These are phyloP conservation scores for Squalus acanthias DNA, from an alignment of 2,797 vertebrate species.

Conservation along the genomic window DNA sequence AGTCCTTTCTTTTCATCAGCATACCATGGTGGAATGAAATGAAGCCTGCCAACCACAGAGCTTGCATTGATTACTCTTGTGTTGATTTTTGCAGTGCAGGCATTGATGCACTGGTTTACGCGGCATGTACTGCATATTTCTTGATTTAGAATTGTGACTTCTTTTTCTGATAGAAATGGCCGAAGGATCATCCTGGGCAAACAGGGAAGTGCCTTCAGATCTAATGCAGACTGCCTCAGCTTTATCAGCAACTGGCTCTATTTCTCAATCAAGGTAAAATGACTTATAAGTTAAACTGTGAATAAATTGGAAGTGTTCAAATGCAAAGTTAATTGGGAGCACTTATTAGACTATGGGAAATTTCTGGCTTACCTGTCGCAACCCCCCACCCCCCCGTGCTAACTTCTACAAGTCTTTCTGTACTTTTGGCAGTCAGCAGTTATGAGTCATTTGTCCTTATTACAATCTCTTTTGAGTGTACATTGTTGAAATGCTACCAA, in stretches of 20 bases:
- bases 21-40: not conserved
- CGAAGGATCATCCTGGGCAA: slow-evolving; percentile 60
- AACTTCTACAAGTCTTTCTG: not conserved
- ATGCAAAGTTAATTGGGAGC: not conserved
- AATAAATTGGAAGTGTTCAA: not conserved
- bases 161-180: slow-evolving; percentile 60
- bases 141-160: not conserved
- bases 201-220: slow-evolving; percentile 60
- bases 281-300: not conserved
- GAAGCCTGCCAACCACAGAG: not conserved
- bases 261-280: slow-evolving; percentile 60
- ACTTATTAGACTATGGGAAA: not conserved
- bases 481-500: not conserved
- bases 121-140: not conserved
- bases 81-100: not conserved
- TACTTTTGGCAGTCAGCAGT: not conserved
- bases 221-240: slow-evolving; percentile 54
- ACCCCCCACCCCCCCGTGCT: not conserved
- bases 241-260: slow-evolving; percentile 47
- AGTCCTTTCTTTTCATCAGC: not conserved
- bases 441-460: not conserved
- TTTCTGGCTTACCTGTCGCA: not conserved
- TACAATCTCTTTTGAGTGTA: not conserved
- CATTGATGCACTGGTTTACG: not conserved
- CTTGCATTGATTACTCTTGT: not conserved